Evolutionary conservation across 2,113 vertebrate genomes (phyloP), one percentile per base, ranked within the genome.

Genomic region (Ceyx cyanopectus): DNA sequence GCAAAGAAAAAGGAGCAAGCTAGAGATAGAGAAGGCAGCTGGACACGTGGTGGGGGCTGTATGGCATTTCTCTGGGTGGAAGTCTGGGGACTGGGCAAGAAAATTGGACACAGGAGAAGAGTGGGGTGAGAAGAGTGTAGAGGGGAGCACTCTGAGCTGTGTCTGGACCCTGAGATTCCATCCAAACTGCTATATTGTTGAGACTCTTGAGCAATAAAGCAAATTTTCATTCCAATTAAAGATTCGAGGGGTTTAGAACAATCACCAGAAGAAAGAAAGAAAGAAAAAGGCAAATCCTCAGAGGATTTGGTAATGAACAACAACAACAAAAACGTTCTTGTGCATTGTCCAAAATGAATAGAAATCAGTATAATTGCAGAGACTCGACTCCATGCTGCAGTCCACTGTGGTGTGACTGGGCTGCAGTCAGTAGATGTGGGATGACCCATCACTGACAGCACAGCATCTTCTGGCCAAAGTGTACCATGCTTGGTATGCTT

Each of bases 231-330:
- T 93, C 87, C 86, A 94, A 92, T 95, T 92, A 93, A 85, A 92
- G 89, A 93, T 93, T 95, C 90, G 89, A 95, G 93, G 77, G 80
- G 37, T 90, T 96, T 91, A 95, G 90, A 96, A 97, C 94, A 95
- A 95, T 93, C 77, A 82, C 56, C n/a, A 89, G 73, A 95, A 89
- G 34, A 87, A 63, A 30, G 51, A 89, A 22, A 15, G 19, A 20
- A n/a, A 76, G 76, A 84, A 79, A 91, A 95, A 75, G 66, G 56
- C 89, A 67, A 90, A 91, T 88, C 74, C 95, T 93, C 90, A 89
- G 81, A 85, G 92, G 94, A 91, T 50, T 63, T 70, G 40, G 75
- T 92, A 94, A 96, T 94, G 80, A 96, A 91, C 93, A 94, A 94
- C 93, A 50, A 50, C 37, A 37, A 37, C 37, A 37, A 90, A 84